Evolutionary conservation across 2,888 invertebrate genomes (phyloP), one percentile per base, ranked within the genome.

Genomic region (Ectemnius continuus): DNA sequence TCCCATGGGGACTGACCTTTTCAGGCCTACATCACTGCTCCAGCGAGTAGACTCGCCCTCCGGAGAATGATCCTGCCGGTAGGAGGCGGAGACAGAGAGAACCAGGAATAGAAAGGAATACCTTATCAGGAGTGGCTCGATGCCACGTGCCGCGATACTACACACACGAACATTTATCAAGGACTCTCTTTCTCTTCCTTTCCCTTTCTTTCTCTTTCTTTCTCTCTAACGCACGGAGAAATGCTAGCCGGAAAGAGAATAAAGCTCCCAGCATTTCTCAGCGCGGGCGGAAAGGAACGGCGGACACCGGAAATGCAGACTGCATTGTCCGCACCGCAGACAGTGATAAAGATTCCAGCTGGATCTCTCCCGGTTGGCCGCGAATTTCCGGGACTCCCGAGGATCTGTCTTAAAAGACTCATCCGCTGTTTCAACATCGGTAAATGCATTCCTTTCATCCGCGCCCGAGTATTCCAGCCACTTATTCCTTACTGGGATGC

Each of bases 1-100:
- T 46, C 62, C 52, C 65, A 1, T 8, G 65, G 52, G 70, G 8
- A 5, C 68, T 75, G 59, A 66, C 65, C 70, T 67, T 75, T 67
- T 3, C 67, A 28, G 28, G 70, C 62, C 60, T 61, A 70, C 36
- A 52, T 36, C 36, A 36, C 36, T 36, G 36, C 36, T 11, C 8
- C 36, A 11, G 8, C 36, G 36, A 6, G 36, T 20, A 36, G 36
- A 36, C 11, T 36, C 36, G 8, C 3, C 36, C 36, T 11, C 36
- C 5, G 36, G 36, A 36, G 36, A 11, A 36, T 11, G 6, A 36
- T 6, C 36, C 36, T 36, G 11, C 6, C 8, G 36, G 36, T 11
- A 6, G 28, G 28, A 28, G 36, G 8, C 36, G 8, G 36, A 11
- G 36, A 36, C 36, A 11, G 36, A 36, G 11, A 36, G 23, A 23